Evolutionary conservation across 2,888 invertebrate species (phyloP).

Genomic region (Drosophila demipolita): DNA sequence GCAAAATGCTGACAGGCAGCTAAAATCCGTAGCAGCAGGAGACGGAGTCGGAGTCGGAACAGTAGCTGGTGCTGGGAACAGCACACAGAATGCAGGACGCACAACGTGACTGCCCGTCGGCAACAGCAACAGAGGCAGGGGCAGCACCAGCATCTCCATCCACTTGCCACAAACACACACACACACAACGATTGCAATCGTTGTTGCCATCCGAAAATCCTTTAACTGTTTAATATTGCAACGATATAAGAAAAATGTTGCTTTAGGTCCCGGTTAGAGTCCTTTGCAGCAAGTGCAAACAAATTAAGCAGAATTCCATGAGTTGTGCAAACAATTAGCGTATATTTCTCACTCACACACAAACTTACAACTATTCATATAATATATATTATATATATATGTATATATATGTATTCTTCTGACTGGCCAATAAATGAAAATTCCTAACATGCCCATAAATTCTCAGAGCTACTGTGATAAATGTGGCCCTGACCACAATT

Average conservation of each 20-base stretch:
- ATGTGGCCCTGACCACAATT: constrained; percentile 51
- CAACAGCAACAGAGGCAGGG: constrained; percentile 5
- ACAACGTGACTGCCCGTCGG: constrained; percentile 38
- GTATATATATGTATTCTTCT: background rate
- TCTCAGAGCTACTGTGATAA: constrained; percentile 54
- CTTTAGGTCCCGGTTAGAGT: background rate
- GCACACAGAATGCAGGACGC: constrained; percentile 10
- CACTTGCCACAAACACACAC: constrained; percentile 25
- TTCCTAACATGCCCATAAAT: constrained; percentile 67
- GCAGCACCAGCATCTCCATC: background rate
- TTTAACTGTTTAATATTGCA: constrained; percentile 76
- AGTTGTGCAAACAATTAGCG: constrained; percentile 58
- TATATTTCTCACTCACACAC: constrained; percentile 17
- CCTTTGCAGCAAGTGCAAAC: constrained; percentile 43
- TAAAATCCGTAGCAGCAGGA: constrained; percentile 29
- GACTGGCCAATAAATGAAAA: constrained; percentile 64
- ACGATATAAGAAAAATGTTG: constrained; percentile 39
- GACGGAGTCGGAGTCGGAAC: background rate
- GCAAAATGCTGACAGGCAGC: constrained; percentile 64
- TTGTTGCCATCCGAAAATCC: constrained; percentile 52
- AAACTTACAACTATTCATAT: constrained; percentile 12
- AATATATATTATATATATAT: constrained; percentile 1
- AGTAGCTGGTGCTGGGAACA: background rate
- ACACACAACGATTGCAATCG: constrained; percentile 40
- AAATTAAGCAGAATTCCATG: constrained; percentile 58